A percentile compares a stretch with the other conserved stretches of the same genome.
These are phyloP conservation scores for Casuarius casuarius DNA, from an alignment of 2,113 vertebrate species.

Conservation along the genomic window DNA sequence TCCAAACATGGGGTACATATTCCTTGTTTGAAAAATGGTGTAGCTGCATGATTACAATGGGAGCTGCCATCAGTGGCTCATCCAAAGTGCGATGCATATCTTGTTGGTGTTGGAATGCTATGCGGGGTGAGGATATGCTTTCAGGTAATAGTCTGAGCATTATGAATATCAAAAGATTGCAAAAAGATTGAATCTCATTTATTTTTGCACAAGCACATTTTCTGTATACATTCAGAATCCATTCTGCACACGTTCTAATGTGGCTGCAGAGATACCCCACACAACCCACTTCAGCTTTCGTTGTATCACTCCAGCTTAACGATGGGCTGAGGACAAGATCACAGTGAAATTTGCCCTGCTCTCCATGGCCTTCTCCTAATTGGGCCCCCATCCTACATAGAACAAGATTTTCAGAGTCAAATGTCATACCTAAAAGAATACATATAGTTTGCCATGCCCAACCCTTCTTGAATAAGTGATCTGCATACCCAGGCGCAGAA, in stretches of 20 bases:
- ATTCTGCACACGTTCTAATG: not conserved
- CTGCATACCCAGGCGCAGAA: not conserved
- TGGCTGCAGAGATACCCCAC: not conserved
- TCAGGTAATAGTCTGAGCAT: not conserved
- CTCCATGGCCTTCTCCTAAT: not conserved
- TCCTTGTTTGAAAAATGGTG: not conserved
- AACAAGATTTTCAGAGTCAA: not conserved
- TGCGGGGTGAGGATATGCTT: not conserved
- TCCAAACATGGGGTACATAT: not conserved
- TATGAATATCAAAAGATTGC: not conserved
- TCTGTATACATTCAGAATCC: not conserved
- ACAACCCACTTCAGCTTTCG: not conserved
- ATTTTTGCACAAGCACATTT: not conserved
- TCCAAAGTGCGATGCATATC: too few species aligned
- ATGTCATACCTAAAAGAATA: not conserved
- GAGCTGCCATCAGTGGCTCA: not conserved
- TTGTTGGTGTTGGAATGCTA: not conserved
- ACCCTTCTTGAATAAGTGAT: not conserved
- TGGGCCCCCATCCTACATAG: rapidly evolving
- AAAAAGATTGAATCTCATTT: not conserved
- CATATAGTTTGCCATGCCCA: not conserved
- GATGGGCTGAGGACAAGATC: not conserved
- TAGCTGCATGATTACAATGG: too few species aligned
- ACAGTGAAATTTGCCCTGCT: not conserved
- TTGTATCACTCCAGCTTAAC: not conserved